Evolutionary conservation across 2,797 vertebrate species (phyloP), one percentile per base, ranked within the genome.

Genomic region (Scleropages formosus): DNA sequence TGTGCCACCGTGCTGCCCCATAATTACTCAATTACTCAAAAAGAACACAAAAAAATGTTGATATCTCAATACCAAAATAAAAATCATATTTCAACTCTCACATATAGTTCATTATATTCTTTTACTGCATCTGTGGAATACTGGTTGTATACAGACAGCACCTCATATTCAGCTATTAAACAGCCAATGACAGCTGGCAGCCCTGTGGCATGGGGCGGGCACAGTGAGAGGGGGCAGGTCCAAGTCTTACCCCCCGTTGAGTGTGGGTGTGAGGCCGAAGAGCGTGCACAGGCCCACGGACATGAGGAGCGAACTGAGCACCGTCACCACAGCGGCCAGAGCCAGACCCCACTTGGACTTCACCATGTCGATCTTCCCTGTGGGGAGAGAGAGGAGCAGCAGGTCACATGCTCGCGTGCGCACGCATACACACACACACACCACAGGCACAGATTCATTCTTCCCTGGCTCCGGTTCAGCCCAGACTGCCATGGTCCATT

Each of bases 301-400:
- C 96, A 99, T 99, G 78, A 99, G 95, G 85, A 99, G 89, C 0
- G 97, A 99, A 90, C 97, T 99, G 84, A 99, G 96, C 61, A 99
- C 97, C 0, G 97, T 99, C 79, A 98, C 97, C 68, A 99, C 96
- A 0, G 97, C 97, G 0, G 97, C 97, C 89, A 99, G 90, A 0
- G 97, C 97, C 86, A 99, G 88, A 4, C 97, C 97, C 97, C 97
- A 98, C 78, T 98, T 99, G 0, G 97, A 99, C 84, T 96, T 98
- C 90, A 99, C 97, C 96, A 98, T 95, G 90, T 98, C 97, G 0
- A 99, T 99, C 88, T 99, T 99, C 71, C 97, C 97, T 99, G 89
- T 1, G 74, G 20, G 76, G 61, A 8, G 18, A 8, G 46, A 22
- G 20, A 77, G 60, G 81, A 61, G 72, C 59, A 60, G 22, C 16